Evolutionary conservation across 2,797 vertebrate species (phyloP).

Genomic region (Harpagifer antarcticus): DNA sequence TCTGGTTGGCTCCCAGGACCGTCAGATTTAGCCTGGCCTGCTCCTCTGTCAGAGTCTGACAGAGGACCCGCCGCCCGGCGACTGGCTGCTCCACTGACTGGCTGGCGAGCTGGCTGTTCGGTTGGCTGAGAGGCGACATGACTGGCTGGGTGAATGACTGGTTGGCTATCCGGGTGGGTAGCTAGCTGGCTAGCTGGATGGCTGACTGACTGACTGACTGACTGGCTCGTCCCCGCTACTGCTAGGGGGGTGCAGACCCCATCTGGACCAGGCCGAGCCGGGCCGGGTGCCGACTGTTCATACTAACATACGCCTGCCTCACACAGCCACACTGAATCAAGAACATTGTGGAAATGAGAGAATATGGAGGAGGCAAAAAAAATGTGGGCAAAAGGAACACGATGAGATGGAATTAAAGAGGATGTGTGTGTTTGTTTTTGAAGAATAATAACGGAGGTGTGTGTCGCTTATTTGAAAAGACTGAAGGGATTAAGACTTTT

Average conservation of each 20-base stretch:
- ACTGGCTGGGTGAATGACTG: constrained; percentile 75
- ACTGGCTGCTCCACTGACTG: constrained; percentile 71
- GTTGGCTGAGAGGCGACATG: constrained; percentile 67
- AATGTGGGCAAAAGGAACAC: constrained; percentile 38
- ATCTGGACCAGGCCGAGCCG: constrained; percentile 68
- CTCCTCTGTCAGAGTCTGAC: constrained; percentile 73
- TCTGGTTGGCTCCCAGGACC: constrained; percentile 76
- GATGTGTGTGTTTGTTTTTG: constrained; percentile 45
- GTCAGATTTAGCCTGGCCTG: constrained; percentile 72
- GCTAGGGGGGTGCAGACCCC: constrained; percentile 51
- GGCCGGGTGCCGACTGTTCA: constrained; percentile 64
- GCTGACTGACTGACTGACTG: constrained; percentile 49
- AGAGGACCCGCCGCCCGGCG: constrained; percentile 65
- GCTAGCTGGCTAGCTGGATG: constrained; percentile 70
- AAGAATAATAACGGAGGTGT: constrained; percentile 47
- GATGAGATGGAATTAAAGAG: constrained; percentile 47
- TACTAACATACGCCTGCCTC: constrained; percentile 69
- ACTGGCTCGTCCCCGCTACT: constrained; percentile 59
- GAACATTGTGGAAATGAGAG: constrained; percentile 60
- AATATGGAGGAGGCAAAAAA: constrained; percentile 29
- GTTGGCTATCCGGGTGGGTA: constrained; percentile 72
- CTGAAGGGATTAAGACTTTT: constrained; percentile 46
- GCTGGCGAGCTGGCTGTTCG: constrained; percentile 65
- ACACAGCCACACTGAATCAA: constrained; percentile 45
- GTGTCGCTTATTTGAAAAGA: constrained; percentile 54